Conservation (phyloP, 1,140 invertebrate genomes). For the Proales similis region DNA sequence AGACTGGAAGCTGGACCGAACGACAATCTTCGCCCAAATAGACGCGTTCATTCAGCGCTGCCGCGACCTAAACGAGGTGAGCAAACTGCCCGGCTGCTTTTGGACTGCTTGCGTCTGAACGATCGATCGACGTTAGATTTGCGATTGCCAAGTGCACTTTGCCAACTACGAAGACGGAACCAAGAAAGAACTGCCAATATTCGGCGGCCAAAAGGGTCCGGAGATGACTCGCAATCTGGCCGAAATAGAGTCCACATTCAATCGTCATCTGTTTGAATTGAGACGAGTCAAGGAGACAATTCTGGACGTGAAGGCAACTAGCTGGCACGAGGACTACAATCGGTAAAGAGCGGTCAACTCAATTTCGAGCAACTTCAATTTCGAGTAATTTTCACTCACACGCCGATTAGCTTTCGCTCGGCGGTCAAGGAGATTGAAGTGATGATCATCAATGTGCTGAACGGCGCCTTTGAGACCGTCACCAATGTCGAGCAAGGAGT, state of each 20-base stretch:
- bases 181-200: slow-evolving; percentile 50
- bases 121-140: slow-evolving; percentile 65
- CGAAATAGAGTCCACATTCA: slow-evolving; percentile 68
- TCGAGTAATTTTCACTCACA: slow-evolving; percentile 38
- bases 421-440: slow-evolving; percentile 54
- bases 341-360: slow-evolving; percentile 43
- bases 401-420: slow-evolving; percentile 49
- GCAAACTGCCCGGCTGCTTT: slow-evolving; percentile 51
- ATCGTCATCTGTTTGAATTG: slow-evolving; percentile 60
- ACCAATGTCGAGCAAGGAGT: slow-evolving; percentile 53
- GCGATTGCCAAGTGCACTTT: slow-evolving; percentile 56
- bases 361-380: slow-evolving; percentile 1
- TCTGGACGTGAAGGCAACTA: slow-evolving; percentile 63
- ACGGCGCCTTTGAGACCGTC: slow-evolving; percentile 53
- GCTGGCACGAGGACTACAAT: slow-evolving; percentile 69
- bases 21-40: slow-evolving; percentile 73
- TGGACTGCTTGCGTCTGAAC: background rate
- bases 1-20: slow-evolving; percentile 66
- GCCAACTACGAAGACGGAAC: slow-evolving; percentile 50
- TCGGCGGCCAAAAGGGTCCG: slow-evolving; percentile 56
- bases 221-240: slow-evolving; percentile 65
- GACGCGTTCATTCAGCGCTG: slow-evolving; percentile 75
- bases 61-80: slow-evolving; percentile 71
- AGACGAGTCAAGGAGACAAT: slow-evolving; percentile 59
- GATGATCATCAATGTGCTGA: slow-evolving; percentile 54